These are phyloP conservation scores for Cistogaster globosa DNA, from an alignment of 2,888 invertebrate species.

Conservation along the genomic window DNA sequence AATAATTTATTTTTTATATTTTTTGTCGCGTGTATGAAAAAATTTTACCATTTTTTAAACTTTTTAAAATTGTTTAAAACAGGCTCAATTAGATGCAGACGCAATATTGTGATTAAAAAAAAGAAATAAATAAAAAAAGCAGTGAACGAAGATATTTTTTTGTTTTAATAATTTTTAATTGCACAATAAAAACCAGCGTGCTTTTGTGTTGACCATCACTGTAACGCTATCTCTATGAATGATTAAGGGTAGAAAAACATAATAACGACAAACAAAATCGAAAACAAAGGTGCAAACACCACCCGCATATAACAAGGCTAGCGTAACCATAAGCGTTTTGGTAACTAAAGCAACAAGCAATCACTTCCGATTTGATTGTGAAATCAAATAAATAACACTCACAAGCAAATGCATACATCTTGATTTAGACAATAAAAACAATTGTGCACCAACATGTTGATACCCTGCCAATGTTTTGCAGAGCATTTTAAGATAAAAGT, in stretches of 20 bases:
- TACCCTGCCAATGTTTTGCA: too few species aligned
- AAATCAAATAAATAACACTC: constrained; percentile 30
- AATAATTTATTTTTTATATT: too few species aligned
- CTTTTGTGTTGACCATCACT: constrained; percentile 15
- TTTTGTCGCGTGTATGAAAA: too few species aligned
- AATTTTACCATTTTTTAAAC: too few species aligned
- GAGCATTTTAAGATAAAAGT: too few species aligned
- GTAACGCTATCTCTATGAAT: neutral
- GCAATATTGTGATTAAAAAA: too few species aligned
- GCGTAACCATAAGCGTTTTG: constrained; percentile 49
- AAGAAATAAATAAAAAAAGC: too few species aligned
- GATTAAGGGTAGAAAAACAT: neutral
- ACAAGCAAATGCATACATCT: constrained; percentile 16
- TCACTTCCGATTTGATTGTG: constrained; percentile 47
- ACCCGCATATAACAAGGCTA: constrained; percentile 15
- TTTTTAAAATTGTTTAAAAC: too few species aligned
- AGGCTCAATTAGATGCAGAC: too few species aligned
- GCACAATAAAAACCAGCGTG: neutral
- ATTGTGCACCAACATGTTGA: neutral
- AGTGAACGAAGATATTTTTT: too few species aligned
- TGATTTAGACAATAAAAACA: constrained; percentile 31
- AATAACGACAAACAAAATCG: constrained; percentile 11
- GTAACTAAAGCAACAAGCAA: constrained; percentile 60
- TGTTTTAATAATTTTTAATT: too few species aligned
- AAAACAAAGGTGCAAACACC: constrained; percentile 16